Base-by-base conservation (phyloP, 2,113 vertebrate genomes). In the Proteles cristata region DNA sequence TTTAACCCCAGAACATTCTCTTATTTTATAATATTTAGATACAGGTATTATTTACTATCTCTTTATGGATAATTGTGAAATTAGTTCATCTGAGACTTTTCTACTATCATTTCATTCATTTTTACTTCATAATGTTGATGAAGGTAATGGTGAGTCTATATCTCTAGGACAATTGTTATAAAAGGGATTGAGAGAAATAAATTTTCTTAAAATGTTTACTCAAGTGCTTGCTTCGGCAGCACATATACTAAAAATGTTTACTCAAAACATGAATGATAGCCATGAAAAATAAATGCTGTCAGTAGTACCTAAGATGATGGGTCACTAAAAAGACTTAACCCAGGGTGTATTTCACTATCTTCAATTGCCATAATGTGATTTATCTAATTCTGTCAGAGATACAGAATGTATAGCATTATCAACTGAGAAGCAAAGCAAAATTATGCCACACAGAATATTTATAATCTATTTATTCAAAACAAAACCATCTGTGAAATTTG, bases 11-110 rank as follows among this genome's bases (percentile, higher is more conserved):
- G 43, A 48, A 53, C 28, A 73, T 94, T 10, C 12, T 85, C 12
- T 85, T 69, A 26, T 48, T 94, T 85, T 94, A 48, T 79, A 95
- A 86, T 68, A 89, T 82, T 86, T 76, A 92, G n/a, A 19, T 68
- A 21, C 16, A 94, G 16, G 43, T 77, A 88, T 39, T 91, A 76
- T 86, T 94, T 92, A 48, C 26, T 90, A 5, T 66, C 53, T 55
- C 53, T 55, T 15, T 17, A 8, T 79, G 16, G 11, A 31, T 95
- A 69, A 77, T 2, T 86, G 4, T 74, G 25, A 92, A 91, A 81
- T 91, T n/a, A 81, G 50, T 71, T 50, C 76, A 65, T 55, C 74
- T 50, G 31, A 93, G 28, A 8, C 7, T 17, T 74, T 61, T 81
- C 73, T 73, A 50, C 21, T 43, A 81, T 73, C 17, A 43, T 73